Evolutionary conservation across 2,888 invertebrate genomes (phyloP), one percentile per base, ranked within the genome.

Genomic region (Coelopa pilipes): DNA sequence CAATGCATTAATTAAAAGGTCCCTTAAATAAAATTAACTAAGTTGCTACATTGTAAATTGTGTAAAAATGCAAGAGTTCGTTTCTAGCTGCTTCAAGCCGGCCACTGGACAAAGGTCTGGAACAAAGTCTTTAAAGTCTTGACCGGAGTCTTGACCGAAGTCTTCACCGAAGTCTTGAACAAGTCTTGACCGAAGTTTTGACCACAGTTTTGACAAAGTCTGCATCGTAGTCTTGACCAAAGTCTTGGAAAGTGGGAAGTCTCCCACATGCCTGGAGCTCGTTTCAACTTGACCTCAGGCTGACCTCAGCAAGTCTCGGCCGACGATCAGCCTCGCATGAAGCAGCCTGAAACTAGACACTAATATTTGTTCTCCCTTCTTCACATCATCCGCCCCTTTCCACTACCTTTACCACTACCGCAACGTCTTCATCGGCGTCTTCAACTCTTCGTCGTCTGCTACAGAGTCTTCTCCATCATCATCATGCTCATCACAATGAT

Each of bases 1-100:
- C 24, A 24, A 34, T 59, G n/a, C 45, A 59, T 59, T 65, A 62
- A 62, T 19, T 46, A 46, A n/a, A 46, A 47, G 17, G n/a, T 34
- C 47, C 45, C 68, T 68, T 68, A 68, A 19, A 24, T 59, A 59
- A 55, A 70, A 46, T 70, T 70, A 70, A 70, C 70, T 70, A 70
- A 46, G 21, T 60, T 70, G 47, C 70, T 60, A 70, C 47, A 70
- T 70, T 59, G 34, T 34, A 34, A 60, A 47, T 49, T 21, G 21
- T 47, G 60, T 59, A 70, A 70, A 70, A 70, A 70, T 70, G 70
- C 60, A 60, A 49, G 17, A 47, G 60, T 69, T 24, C 57, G 69
- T 57, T 60, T 60, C 7, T 5, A 19, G 60, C 70, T 60, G 70
- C 70, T 70, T 24, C 70, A n/a, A 0, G 59, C 17, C 10, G 13